Conservation (phyloP, 2,888 invertebrate species). For the Craniophora ligustri region DNA sequence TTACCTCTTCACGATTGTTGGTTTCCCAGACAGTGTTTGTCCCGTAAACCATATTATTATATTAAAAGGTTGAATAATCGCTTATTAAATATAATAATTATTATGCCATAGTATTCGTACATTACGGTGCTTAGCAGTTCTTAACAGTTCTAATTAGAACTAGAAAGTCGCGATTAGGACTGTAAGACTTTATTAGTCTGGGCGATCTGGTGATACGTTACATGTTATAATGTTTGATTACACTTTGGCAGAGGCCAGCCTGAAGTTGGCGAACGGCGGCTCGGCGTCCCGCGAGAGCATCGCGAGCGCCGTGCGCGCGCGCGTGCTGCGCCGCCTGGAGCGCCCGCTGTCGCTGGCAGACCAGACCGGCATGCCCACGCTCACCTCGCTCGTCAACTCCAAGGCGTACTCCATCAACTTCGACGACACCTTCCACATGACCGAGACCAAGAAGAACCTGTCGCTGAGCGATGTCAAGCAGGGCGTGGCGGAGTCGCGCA, state of each 20-base stretch:
- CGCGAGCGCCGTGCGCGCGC: slow-evolving; percentile 71
- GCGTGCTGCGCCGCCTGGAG: slow-evolving; percentile 68
- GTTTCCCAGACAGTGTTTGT: too few species aligned
- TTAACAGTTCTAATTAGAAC: neutral
- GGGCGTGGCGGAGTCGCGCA: slow-evolving; percentile 56
- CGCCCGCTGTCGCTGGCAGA: slow-evolving; percentile 77
- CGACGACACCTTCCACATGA: slow-evolving; percentile 36
- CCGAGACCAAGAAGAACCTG: slow-evolving; percentile 54
- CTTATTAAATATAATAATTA: too few species aligned
- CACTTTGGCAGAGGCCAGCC: slow-evolving; percentile 65
- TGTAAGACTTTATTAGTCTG: neutral
- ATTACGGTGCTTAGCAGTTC: neutral
- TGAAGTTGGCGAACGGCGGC: slow-evolving; percentile 48
- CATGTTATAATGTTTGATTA: neutral
- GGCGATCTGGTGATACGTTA: neutral
- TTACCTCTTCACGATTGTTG: too few species aligned
- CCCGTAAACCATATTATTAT: too few species aligned
- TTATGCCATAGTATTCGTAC: neutral
- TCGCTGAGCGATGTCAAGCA: slow-evolving; percentile 60
- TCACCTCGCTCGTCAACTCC: slow-evolving; percentile 65
- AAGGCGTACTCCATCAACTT: slow-evolving; percentile 70
- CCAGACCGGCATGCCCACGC: slow-evolving; percentile 61
- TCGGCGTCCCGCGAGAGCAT: slow-evolving; percentile 70
- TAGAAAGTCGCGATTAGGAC: too few species aligned
- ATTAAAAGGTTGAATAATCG: too few species aligned